Evolutionary conservation across 1,140 invertebrate genomes (phyloP), one percentile per base, ranked within the genome.

Genomic region (Pseudomyrmex concolor): DNA sequence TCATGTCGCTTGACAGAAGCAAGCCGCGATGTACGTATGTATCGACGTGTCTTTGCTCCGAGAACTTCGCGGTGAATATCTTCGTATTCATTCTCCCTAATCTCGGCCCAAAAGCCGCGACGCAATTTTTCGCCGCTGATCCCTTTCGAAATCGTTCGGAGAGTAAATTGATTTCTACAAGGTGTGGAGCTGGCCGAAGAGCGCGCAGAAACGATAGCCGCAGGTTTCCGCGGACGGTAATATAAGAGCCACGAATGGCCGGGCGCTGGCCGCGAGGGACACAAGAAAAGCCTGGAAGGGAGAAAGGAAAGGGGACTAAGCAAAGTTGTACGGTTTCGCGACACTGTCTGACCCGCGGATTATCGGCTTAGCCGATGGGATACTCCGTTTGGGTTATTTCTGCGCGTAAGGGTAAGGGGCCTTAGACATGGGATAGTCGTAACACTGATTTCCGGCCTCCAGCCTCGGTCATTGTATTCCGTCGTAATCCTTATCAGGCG

Each of bases 341-440:
- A 93, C 90, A 92, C 91, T 91, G 93, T 93, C 93, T 93, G 93
- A 93, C 93, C 91, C 90, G 85, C 80, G 92, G 93, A 94, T 94
- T 93, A 94, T 94, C 91, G 89, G 92, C 91, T 93, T 94, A 94
- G 22, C 84, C 77, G 83, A n/a, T n/a, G n/a, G n/a, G 74, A 86
- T 87, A 89, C 86, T 72, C 63, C 66, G 83, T 80, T 84, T 76
- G 88, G 89, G 90, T 91, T 91, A 91, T 92, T 92, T 91, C 90
- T 82, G 83, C 68, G 67, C 83, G 82, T 71, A 73, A 34, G 34
- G 34, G 34, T 34, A 25, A 25, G 85, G 84, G 87, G 76, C 66
- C 89, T 74, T 55, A 82, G 84, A 85, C 67, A 86, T 88, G 83
- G 87, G 73, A 34, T 81, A 88, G 84, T 82, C 84, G 84, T 86